Conservation (phyloP, 1,140 invertebrate species). For the Ceratoteleas bidentatus region DNA sequence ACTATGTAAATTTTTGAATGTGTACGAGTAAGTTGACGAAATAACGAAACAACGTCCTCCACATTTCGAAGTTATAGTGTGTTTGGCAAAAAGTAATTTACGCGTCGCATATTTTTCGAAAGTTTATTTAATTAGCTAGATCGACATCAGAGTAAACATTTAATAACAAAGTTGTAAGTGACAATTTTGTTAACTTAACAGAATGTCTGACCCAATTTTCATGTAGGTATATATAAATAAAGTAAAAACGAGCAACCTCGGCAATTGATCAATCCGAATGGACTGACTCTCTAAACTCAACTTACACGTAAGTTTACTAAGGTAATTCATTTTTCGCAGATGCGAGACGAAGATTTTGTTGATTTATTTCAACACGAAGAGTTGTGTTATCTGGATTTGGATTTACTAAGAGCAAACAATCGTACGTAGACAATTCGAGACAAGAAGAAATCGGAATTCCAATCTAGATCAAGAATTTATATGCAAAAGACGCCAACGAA, state of each 20-base stretch:
- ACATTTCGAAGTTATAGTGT: slow-evolving; percentile 6
- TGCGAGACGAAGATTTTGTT: slow-evolving; percentile 13
- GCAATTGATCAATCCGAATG: neutral
- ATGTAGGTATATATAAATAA: neutral
- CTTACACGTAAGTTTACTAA: neutral
- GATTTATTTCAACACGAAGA: slow-evolving; percentile 19
- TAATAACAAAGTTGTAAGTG: no score
- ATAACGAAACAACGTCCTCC: slow-evolving; percentile 10
- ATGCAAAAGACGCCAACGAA: slow-evolving; percentile 33
- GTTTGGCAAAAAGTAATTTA: no score
- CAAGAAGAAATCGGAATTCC: slow-evolving; percentile 22
- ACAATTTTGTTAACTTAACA: no score
- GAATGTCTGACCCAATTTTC: no score
- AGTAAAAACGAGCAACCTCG: neutral
- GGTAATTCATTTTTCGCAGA: slow-evolving; percentile 16
- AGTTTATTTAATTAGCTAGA: no score
- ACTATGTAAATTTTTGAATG: slow-evolving; percentile 19
- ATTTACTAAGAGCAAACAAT: slow-evolving; percentile 38
- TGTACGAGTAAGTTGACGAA: neutral
- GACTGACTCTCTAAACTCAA: neutral
- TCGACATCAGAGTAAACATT: no score
- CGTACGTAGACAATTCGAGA: slow-evolving; percentile 23
- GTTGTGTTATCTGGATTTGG: neutral
- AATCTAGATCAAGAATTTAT: slow-evolving; percentile 36
- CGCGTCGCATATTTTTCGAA: no score